Conservation (phyloP, 2,113 vertebrate genomes). For the Syrrhaptes paradoxus region DNA sequence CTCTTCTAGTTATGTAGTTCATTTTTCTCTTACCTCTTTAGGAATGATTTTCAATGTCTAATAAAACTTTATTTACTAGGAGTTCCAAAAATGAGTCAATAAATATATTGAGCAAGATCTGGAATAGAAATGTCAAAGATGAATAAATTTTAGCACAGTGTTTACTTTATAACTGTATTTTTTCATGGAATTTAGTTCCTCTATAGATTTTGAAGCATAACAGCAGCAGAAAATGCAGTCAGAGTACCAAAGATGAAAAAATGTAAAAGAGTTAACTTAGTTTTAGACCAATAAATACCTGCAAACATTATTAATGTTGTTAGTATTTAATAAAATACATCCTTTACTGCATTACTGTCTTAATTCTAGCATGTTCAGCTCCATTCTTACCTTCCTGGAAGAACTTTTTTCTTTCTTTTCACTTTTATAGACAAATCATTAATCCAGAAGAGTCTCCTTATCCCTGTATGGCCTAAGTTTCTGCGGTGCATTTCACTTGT, state of each 20-base stretch:
- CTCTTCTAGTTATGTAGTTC: background rate
- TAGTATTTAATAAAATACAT: background rate
- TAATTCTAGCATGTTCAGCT: background rate
- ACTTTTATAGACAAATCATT: background rate
- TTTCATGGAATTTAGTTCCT: conserved; percentile 15
- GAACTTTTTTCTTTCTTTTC: background rate
- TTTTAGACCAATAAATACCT: background rate
- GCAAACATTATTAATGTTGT: background rate
- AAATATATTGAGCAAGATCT: conserved; percentile 25
- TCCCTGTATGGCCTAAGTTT: background rate
- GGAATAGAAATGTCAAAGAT: conserved; percentile 51
- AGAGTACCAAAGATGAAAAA: background rate
- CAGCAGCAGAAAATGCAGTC: conserved; percentile 8
- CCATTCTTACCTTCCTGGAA: background rate
- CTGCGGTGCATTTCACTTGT: background rate
- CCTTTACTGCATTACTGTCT: background rate
- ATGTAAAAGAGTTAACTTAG: background rate
- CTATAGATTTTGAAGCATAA: conserved; percentile 2
- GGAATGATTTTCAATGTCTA: conserved; percentile 6
- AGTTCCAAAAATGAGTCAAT: conserved; percentile 14
- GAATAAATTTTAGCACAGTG: conserved; percentile 20
- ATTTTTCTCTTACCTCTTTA: conserved; percentile 13
- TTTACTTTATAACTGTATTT: conserved; percentile 50
- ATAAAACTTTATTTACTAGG: conserved; percentile 39
- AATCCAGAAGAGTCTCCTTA: background rate